phyloP scores from a whole-genome alignment of 2,113 vertebrate species.

The Grantiella picta region DNA sequence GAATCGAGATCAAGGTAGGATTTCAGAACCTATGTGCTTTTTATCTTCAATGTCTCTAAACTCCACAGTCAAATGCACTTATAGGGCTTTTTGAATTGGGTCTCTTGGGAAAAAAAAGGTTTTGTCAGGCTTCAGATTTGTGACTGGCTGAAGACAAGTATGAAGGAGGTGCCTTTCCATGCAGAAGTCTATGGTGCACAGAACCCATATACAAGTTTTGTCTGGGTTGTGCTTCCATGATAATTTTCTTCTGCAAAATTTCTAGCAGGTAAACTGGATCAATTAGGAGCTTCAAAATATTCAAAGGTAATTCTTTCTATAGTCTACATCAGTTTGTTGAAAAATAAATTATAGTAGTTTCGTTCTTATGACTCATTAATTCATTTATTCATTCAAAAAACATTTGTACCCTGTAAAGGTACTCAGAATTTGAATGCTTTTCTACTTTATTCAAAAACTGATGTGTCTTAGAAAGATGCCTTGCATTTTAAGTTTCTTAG shows the following conservation, averaged over 20 bases:
- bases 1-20: neutral
- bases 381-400: neutral
- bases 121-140: neutral
- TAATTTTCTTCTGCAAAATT: neutral
- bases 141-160: neutral
- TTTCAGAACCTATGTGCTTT: neutral
- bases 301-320: neutral
- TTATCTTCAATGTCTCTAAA: neutral
- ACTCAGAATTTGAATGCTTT: neutral
- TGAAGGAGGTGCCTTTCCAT: rapidly evolving
- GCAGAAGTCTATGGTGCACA: rapidly evolving
- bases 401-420: neutral
- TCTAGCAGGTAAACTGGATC: neutral
- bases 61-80: neutral
- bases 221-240: neutral
- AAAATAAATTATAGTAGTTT: neutral
- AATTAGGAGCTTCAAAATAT: neutral
- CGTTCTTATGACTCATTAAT: neutral
- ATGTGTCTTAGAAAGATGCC: neutral
- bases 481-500: neutral
- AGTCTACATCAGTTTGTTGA: neutral
- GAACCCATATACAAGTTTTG: neutral
- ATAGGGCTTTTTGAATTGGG: neutral
- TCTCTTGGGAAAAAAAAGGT: neutral
- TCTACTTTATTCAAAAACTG: neutral